Percentiles rank a stretch among this genome's conserved stretches.
Evolutionary conservation across 2,797 vertebrate genomes (phyloP).

Genomic region (Artibeus jamaicensis): DNA sequence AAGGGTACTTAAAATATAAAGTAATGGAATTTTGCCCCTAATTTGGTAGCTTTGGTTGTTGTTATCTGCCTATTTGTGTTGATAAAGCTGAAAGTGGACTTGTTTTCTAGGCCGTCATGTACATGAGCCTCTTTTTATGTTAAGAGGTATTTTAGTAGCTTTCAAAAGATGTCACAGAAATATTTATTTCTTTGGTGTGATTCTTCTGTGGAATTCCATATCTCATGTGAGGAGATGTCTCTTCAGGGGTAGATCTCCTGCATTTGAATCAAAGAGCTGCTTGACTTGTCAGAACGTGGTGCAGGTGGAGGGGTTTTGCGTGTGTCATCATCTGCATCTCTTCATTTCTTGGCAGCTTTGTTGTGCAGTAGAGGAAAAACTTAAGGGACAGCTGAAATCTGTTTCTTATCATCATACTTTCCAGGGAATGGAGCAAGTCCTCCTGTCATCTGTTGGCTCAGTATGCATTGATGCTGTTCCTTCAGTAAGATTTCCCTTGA

Average conservation of each 20-base stretch:
- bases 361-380: conserved; percentile 80
- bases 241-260: conserved; percentile 50
- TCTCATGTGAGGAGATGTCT: conserved; percentile 23
- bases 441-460: conserved; percentile 77
- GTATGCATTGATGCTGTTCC: conserved; percentile 54
- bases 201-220: background rate
- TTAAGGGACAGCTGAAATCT: conserved; percentile 82
- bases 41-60: background rate
- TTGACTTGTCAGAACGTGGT: conserved; percentile 50
- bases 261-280: conserved; percentile 63
- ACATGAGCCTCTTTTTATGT: background rate
- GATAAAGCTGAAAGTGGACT: background rate
- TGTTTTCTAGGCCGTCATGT: background rate
- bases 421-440: conserved; percentile 75
- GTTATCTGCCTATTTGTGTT: background rate
- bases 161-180: conserved; percentile 8
- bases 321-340: conserved; percentile 80
- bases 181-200: background rate
- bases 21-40: background rate
- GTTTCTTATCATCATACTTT: conserved; percentile 84
- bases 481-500: conserved; percentile 75
- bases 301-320: conserved; percentile 73
- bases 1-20: background rate
- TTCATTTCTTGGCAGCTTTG: conserved; percentile 81
- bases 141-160: background rate